Evolutionary conservation across 2,888 invertebrate species (phyloP), one percentile per base, ranked within the genome.

Genomic region (Cheiracanthium punctorium): DNA sequence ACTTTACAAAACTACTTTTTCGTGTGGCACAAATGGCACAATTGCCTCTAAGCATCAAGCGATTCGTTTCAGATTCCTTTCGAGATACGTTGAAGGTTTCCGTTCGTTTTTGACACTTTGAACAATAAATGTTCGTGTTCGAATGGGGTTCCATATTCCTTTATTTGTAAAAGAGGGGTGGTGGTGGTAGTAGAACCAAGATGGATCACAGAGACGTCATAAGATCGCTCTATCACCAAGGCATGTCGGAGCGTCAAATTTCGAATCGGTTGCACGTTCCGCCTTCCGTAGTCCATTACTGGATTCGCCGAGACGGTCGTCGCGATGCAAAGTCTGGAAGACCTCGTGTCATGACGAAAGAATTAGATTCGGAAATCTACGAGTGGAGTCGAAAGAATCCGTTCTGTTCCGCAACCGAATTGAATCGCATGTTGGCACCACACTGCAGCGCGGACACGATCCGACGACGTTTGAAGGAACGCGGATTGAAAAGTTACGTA

Each of bases 201-300:
- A 74, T 74, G 74, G 48, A 81, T 0, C 75, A 37, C 8, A 37
- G 30, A 10, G 70, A 41, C 5, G 70, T 75, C 20, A 7, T 41
- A 10, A 0, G 33, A 10, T 64, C 10, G 10, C 37, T 75, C 37
- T 69, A 37, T 29, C 29, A 70, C 24, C 37, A 69, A 17, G 14
- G 14, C 29, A 20, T 52, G 32, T 32, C 74, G 7, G 74, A 74
- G 10, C 67, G 81, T 7, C 37, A 67, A 8, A 81, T 81, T 70
- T 43, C 81, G 24, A 43, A 29, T 0, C 7, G 5, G 4, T 24
- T 81, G 4, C 14, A 52, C 0, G 4, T 69, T 0, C 17, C 69
- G n/a, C 73, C 67, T 0, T 73, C 73, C 0, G 65, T 65, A 1
- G 73, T 80, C 0, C 80, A 80, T 67, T 73, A 80, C 32, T 80